Conservation (phyloP, 1,140 invertebrate genomes). For the Arion vulgaris region DNA sequence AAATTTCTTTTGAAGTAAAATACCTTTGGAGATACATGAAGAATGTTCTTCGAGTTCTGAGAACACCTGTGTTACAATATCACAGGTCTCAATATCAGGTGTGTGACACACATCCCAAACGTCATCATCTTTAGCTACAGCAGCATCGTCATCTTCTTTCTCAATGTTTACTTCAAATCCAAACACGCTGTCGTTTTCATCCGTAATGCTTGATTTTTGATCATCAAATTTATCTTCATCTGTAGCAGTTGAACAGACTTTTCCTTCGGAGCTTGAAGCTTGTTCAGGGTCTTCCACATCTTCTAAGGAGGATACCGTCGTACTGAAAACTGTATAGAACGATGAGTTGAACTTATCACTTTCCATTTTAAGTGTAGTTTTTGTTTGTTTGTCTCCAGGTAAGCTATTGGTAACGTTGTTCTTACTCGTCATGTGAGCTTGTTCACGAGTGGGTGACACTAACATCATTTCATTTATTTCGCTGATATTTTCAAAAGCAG, state of each 20-base stretch:
- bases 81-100: neutral
- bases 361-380: neutral
- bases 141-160: neutral
- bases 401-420: too few species aligned
- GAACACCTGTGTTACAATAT: neutral
- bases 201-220: neutral
- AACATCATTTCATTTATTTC: neutral
- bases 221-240: neutral
- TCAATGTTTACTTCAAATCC: neutral
- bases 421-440: neutral
- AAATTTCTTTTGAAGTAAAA: constrained; percentile 16
- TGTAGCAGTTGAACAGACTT: neutral
- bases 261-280: neutral
- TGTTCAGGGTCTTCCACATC: neutral
- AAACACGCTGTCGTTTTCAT: neutral
- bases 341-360: constrained; percentile 20
- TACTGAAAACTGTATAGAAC: constrained; percentile 27
- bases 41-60: neutral
- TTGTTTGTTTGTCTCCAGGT: too few species aligned
- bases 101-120: too few species aligned
- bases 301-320: constrained; percentile 18
- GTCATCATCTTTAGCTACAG: neutral
- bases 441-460: too few species aligned
- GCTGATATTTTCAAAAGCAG: neutral
- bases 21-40: constrained; percentile 21